Evolutionary conservation across 2,113 vertebrate genomes (phyloP).

Genomic region (Chaetura pelagica): DNA sequence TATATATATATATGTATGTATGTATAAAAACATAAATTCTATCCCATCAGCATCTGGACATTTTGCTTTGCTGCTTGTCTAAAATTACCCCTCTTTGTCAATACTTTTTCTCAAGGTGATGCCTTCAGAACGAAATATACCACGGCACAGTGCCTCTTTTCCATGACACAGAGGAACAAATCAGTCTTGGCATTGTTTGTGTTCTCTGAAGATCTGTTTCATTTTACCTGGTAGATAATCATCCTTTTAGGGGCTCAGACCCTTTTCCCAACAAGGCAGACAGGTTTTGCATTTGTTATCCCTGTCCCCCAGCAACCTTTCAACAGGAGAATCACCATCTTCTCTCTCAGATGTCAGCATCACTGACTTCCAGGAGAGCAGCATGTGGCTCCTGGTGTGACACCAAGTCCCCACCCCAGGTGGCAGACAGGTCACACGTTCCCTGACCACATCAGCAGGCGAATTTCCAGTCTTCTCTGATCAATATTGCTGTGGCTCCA

Average conservation of each 20-base stretch:
- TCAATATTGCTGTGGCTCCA: background rate
- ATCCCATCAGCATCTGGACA: background rate
- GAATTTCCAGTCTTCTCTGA: background rate
- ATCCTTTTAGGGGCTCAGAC: background rate
- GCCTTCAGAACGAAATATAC: background rate
- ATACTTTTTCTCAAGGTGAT: background rate
- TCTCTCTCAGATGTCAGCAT: background rate
- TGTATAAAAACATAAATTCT: background rate
- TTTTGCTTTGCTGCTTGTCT: background rate
- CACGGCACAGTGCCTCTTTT: background rate
- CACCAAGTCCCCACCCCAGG: fast-evolving
- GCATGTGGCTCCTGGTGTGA: fast-evolving
- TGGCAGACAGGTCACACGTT: fast-evolving
- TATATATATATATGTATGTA: too few relatives aligned
- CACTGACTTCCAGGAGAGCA: background rate
- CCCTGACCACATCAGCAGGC: background rate
- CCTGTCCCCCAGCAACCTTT: background rate
- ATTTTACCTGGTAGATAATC: background rate
- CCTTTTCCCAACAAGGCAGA: background rate
- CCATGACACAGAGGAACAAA: background rate
- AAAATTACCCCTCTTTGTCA: slow-evolving; percentile 22
- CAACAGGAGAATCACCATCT: background rate
- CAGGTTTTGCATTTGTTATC: background rate
- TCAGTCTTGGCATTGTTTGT: background rate
- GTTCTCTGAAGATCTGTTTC: background rate